Conservation (phyloP, 2,888 invertebrate species). For the Cosmia trapezina region DNA sequence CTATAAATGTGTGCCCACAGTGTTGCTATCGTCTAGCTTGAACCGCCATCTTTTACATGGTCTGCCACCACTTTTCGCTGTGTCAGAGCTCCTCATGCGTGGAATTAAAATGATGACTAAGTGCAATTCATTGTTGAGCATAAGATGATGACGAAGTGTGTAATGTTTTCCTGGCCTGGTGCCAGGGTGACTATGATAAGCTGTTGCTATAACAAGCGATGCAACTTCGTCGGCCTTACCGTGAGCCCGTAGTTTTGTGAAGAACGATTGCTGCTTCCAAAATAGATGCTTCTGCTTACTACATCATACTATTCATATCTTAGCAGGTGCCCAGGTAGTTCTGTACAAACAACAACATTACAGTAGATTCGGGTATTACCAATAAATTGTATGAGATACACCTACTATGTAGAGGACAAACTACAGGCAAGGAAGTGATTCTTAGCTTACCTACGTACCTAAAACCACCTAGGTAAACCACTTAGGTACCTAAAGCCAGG, state of each 20-base stretch:
- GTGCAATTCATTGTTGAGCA: constrained; percentile 32
- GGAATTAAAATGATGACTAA: constrained; percentile 47
- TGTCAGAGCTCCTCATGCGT: constrained; percentile 12
- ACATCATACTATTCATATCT: background rate
- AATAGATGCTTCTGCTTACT: background rate
- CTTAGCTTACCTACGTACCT: no score
- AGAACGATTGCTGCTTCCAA: background rate
- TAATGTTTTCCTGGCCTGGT: constrained; percentile 25
- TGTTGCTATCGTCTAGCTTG: background rate
- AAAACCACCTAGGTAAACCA: no score
- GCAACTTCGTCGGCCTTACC: constrained; percentile 3
- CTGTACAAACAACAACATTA: no score
- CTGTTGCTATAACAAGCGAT: constrained; percentile 34
- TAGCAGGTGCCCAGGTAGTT: no score
- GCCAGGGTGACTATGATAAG: constrained; percentile 44
- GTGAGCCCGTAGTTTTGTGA: background rate
- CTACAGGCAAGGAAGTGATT: no score
- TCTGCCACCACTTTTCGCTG: background rate
- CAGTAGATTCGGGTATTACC: no score
- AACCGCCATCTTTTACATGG: background rate
- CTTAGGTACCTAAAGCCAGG: no score
- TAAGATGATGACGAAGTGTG: constrained; percentile 41
- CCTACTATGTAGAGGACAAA: no score
- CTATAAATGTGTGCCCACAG: background rate
- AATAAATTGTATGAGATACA: no score